Conservation (phyloP, 1,140 invertebrate species). For the Solenopsis fugax region DNA sequence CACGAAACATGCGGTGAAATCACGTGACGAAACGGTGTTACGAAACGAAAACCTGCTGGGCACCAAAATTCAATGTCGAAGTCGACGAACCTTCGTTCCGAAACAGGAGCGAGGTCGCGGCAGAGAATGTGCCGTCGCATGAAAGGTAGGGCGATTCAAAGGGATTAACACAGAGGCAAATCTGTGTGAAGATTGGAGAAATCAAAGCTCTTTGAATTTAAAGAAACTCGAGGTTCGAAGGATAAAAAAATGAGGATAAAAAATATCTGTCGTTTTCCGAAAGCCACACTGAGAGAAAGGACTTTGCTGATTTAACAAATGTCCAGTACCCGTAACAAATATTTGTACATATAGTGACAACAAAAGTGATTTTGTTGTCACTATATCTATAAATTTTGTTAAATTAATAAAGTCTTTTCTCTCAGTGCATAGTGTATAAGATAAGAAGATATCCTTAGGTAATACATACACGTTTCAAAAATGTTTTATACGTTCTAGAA, state of each 20-base stretch:
- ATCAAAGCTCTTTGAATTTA: neutral
- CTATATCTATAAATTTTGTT: too few species aligned
- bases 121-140: neutral
- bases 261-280: neutral
- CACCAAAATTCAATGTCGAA: conserved; percentile 66
- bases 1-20: conserved; percentile 50
- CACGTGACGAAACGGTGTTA: conserved; percentile 63
- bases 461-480: too few species aligned
- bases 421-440: too few species aligned
- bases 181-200: neutral
- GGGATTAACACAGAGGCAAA: neutral
- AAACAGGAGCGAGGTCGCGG: conserved; percentile 49
- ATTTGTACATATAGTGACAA: too few species aligned
- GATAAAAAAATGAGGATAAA: neutral
- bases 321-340: too few species aligned
- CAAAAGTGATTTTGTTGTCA: too few species aligned
- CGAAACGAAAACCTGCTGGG: conserved; percentile 69
- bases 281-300: too few species aligned
- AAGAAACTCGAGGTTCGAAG: neutral
- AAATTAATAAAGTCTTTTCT: too few species aligned
- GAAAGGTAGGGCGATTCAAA: neutral
- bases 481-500: too few species aligned
- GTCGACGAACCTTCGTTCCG: conserved; percentile 67
- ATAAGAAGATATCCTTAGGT: too few species aligned
- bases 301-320: too few species aligned